Evolutionary conservation across 2,888 invertebrate genomes (phyloP).

Genomic region (Lochmaea capreae): DNA sequence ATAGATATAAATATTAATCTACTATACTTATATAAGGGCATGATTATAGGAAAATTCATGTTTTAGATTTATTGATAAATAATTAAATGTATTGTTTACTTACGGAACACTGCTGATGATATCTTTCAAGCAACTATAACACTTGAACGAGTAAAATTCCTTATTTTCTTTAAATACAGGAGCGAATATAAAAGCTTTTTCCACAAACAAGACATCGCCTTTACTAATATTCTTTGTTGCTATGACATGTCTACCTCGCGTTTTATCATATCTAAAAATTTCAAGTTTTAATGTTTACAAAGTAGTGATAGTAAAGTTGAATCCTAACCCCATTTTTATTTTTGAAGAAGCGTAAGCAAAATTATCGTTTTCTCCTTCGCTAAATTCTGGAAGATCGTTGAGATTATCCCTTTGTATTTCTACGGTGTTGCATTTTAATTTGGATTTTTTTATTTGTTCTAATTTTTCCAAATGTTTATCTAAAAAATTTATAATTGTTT

Average conservation of each 20-base stretch:
- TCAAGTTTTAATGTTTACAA: too few relatives aligned
- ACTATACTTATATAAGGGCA: too few relatives aligned
- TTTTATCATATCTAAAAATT: slow-evolving; percentile 67
- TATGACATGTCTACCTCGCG: slow-evolving; percentile 75
- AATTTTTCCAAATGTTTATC: slow-evolving; percentile 56
- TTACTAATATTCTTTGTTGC: slow-evolving; percentile 70
- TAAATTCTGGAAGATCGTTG: slow-evolving; percentile 64
- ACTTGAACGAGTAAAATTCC: slow-evolving; percentile 67
- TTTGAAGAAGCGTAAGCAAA: slow-evolving; percentile 70
- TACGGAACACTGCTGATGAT: slow-evolving; percentile 75
- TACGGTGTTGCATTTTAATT: slow-evolving; percentile 46
- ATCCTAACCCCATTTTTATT: slow-evolving; percentile 65
- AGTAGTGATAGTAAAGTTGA: not conserved
- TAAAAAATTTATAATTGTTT: slow-evolving; percentile 44
- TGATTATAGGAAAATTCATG: too few relatives aligned
- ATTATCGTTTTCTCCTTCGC: slow-evolving; percentile 66
- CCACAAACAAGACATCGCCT: slow-evolving; percentile 82
- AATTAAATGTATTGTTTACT: slow-evolving; percentile 58
- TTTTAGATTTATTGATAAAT: not conserved
- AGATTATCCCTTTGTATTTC: slow-evolving; percentile 50
- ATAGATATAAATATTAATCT: too few relatives aligned
- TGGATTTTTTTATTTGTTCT: slow-evolving; percentile 55
- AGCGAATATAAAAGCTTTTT: slow-evolving; percentile 85
- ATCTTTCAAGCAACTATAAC: slow-evolving; percentile 79
- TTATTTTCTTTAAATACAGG: slow-evolving; percentile 70